Conservation (phyloP, 2,888 invertebrate genomes). For the Dicycla oo region DNA sequence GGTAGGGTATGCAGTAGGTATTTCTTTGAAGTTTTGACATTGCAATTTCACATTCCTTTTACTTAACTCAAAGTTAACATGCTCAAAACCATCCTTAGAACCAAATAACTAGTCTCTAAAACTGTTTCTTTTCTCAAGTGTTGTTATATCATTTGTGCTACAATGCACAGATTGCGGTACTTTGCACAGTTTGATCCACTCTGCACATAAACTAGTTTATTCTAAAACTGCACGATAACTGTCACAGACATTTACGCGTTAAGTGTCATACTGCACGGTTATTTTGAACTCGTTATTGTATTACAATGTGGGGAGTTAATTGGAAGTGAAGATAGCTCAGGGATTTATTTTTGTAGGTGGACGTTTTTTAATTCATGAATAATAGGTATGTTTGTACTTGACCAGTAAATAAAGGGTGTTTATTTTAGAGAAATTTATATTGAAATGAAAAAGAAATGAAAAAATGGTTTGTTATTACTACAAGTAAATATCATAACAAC, state of each 20-base stretch:
- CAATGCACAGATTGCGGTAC: background rate
- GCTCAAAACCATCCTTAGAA: background rate
- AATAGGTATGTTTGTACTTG: background rate
- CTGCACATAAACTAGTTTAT: conserved; percentile 15
- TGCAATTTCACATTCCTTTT: too few species aligned
- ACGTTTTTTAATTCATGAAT: background rate
- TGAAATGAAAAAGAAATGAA: too few species aligned
- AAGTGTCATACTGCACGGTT: conserved; percentile 8
- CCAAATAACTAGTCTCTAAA: background rate
- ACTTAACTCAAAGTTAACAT: background rate
- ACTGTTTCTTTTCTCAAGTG: background rate
- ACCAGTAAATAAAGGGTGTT: too few species aligned
- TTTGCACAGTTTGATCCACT: background rate
- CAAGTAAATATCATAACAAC: too few species aligned
- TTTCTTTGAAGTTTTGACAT: too few species aligned
- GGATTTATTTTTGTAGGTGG: background rate
- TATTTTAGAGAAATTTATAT: too few species aligned
- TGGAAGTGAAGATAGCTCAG: background rate
- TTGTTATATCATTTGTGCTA: conserved; percentile 17
- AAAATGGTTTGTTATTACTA: too few species aligned
- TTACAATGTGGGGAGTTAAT: conserved; percentile 3
- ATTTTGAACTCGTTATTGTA: background rate
- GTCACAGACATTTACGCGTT: conserved; percentile 27
- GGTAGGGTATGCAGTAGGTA: too few species aligned
- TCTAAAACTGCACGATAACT: conserved; percentile 29